A percentile compares a stretch with the other conserved stretches of the same genome.
Conservation (phyloP, 2,888 invertebrate species). For the Mactromeris polynyma region DNA sequence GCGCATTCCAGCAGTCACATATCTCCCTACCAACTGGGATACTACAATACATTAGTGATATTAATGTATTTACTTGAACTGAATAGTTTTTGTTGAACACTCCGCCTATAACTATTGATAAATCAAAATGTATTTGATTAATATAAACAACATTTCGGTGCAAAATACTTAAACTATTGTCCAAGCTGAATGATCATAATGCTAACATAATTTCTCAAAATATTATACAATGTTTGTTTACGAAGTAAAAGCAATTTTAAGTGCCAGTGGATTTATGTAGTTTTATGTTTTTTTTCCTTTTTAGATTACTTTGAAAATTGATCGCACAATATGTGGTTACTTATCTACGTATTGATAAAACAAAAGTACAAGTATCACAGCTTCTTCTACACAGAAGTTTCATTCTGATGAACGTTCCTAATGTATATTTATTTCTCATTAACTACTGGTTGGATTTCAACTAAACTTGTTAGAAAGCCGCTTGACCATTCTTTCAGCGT, state of each 20-base stretch:
- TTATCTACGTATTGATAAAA: too few relatives aligned
- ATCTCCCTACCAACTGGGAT: neutral
- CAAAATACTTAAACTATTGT: slow-evolving; percentile 29
- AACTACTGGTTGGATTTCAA: too few relatives aligned
- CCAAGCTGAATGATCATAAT: slow-evolving; percentile 24
- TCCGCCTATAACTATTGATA: slow-evolving; percentile 15
- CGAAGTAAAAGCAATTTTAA: neutral
- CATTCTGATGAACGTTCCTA: too few relatives aligned
- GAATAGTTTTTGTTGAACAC: slow-evolving; percentile 18
- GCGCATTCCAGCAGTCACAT: neutral
- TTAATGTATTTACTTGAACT: slow-evolving; percentile 37
- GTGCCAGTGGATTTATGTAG: neutral
- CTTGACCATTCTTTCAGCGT: too few relatives aligned
- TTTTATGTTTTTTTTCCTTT: neutral
- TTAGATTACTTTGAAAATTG: too few relatives aligned
- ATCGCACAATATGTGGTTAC: too few relatives aligned
- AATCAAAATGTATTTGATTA: slow-evolving; percentile 27
- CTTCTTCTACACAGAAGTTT: too few relatives aligned
- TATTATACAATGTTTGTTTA: slow-evolving; percentile 29
- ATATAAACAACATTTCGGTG: slow-evolving; percentile 40
- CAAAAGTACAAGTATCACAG: too few relatives aligned
- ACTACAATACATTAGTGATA: neutral
- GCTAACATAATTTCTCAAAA: slow-evolving; percentile 36
- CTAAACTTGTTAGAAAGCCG: too few relatives aligned
- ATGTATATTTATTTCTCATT: too few relatives aligned